Evolutionary conservation across 1,140 invertebrate species (phyloP).

Genomic region (Anoplolepis gracilipes): DNA sequence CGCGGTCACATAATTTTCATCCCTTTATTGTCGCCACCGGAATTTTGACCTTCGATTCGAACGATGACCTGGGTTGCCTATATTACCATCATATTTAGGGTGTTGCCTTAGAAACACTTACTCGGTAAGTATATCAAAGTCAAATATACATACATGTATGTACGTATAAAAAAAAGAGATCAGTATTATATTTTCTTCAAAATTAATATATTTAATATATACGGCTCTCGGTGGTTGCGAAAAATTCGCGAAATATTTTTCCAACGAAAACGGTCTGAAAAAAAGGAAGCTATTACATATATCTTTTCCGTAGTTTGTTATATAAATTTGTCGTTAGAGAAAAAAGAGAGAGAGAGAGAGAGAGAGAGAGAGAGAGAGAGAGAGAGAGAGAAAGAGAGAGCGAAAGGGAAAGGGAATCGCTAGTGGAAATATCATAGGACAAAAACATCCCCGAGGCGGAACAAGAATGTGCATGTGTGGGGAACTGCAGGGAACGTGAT

Average conservation of each 20-base stretch:
- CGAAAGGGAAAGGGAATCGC: neutral
- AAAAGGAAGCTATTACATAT: neutral
- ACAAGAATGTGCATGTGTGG: conserved; percentile 42
- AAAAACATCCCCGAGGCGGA: conserved; percentile 23
- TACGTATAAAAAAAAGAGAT: neutral
- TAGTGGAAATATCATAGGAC: neutral
- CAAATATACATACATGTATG: neutral
- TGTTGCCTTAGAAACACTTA: conserved; percentile 57
- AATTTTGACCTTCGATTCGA: conserved; percentile 23
- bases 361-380: too few relatives aligned
- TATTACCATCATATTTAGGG: conserved; percentile 41
- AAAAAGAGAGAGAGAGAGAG: neutral
- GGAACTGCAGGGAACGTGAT: conserved; percentile 44
- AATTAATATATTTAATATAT: neutral
- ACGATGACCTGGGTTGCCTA: conserved; percentile 27
- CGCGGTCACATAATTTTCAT: conserved; percentile 41
- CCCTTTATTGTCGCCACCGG: conserved; percentile 30
- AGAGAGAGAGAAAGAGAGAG: neutral
- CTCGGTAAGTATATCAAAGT: conserved; percentile 13
- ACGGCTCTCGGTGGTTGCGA: neutral
- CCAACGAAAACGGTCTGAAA: neutral
- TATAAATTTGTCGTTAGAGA: conserved; percentile 35
- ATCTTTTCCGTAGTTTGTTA: conserved; percentile 13
- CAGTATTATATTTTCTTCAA: neutral
- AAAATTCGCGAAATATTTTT: neutral